phyloP scores from a whole-genome alignment of 2,113 vertebrate genomes.

The Percopsis transmontana region DNA sequence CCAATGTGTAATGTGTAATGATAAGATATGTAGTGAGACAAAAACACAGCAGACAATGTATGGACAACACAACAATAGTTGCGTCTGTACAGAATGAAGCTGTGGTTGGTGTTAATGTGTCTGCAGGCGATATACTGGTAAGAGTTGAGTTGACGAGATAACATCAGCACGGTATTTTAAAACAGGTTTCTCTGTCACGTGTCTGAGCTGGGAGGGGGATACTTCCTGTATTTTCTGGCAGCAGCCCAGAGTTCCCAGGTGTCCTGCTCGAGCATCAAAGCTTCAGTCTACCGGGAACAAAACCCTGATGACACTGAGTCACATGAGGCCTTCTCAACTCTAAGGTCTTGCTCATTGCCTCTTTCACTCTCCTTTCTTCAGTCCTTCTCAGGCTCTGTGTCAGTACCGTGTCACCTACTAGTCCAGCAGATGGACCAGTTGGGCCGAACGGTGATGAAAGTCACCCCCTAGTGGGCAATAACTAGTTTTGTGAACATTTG shows the following conservation, averaged over 20 bases:
- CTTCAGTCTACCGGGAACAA: slow-evolving; percentile 13
- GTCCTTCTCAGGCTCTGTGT: background rate
- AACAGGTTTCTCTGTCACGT: slow-evolving; percentile 52
- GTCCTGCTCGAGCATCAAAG: slow-evolving; percentile 54
- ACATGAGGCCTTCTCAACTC: slow-evolving; percentile 43
- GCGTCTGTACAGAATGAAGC: slow-evolving; percentile 7
- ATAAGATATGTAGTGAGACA: slow-evolving; percentile 31
- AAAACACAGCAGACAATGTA: background rate
- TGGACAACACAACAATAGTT: background rate
- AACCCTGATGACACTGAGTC: slow-evolving; percentile 21
- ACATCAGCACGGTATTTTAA: slow-evolving; percentile 17
- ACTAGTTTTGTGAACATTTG: background rate
- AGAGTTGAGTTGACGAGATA: slow-evolving; percentile 1
- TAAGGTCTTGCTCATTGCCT: slow-evolving; percentile 43
- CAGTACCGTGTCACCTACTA: background rate
- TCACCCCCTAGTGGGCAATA: slow-evolving; percentile 64
- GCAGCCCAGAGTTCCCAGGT: slow-evolving; percentile 48
- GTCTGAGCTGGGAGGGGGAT: slow-evolving; percentile 34
- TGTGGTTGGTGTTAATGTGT: slow-evolving; percentile 1
- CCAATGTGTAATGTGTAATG: slow-evolving; percentile 6
- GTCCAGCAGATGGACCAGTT: slow-evolving; percentile 28
- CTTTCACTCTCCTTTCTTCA: slow-evolving; percentile 27
- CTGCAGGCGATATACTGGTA: background rate
- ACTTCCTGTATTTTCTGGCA: slow-evolving; percentile 40
- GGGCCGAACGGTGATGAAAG: slow-evolving; percentile 20